Base-by-base conservation (phyloP, 2,113 vertebrate genomes). In the Tympanuchus pallidicinctus region DNA sequence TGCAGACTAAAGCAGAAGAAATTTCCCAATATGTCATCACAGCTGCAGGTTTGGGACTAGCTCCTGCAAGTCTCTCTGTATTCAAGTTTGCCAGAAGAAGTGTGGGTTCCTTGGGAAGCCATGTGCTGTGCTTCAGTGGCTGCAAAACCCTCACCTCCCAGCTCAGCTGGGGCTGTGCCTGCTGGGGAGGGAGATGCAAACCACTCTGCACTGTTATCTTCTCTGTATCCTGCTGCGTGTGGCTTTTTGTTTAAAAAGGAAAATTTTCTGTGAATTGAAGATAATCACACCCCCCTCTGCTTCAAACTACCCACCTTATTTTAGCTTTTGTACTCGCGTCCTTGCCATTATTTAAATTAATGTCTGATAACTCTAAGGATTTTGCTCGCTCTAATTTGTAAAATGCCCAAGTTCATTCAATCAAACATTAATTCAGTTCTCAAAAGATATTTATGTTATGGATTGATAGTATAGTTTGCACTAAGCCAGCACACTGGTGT, bases 331-430 rank as follows among this genome's bases (percentile, higher is more conserved):
- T 61, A 13, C 54, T 72, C 34, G 11, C 10, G 38, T 19, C 36
- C 38, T 90, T 77, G 11, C 76, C 40, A 5, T 47, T 47, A 69
- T 75, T 91, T 90, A 78, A 93, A 73, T 69, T 20, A 66, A 16
- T 24, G 19, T 38, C 34, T 76, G 67, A 59, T 74, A 54, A 78
- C 48, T 79, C 66, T 52, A 40, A 82, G 42, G 76, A 64, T 34
- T 73, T 94, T 47, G 48, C 73, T 85, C 84, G 40, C 22, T 93
- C 43, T 70, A 52, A 18, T 65, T 72, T 81, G 59, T 89, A 82
- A 96, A 93, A 93, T 38, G 67, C 50, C 89, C 64, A 80, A 81
- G 50, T 94, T 92, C 42, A 47, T 95, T 93, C 92, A 88, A 38
- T 78, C 85, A 91, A 90, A 86, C 57, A 21, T 75, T 61, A 93